Conservation (phyloP, 1,140 invertebrate genomes). For the Drosophila mauritiana region DNA sequence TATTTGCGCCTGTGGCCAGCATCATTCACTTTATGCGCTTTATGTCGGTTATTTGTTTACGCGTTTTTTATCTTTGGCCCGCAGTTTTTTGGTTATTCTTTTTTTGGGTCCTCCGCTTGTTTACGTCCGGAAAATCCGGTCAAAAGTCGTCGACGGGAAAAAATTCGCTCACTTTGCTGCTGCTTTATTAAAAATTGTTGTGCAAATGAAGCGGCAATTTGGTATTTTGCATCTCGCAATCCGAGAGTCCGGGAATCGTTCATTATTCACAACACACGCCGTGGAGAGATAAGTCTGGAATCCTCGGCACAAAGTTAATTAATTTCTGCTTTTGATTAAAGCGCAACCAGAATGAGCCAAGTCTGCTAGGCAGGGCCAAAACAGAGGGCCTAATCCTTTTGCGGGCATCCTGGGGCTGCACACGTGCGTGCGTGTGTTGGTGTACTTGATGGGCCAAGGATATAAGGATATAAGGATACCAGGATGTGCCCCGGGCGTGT, state of each 20-base stretch:
- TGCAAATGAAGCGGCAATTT: slow-evolving; percentile 77
- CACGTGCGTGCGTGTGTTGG: slow-evolving; percentile 21
- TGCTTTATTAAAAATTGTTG: slow-evolving; percentile 74
- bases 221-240: slow-evolving; percentile 44
- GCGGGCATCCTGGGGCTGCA: slow-evolving; percentile 8
- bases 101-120: slow-evolving; percentile 10
- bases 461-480: not conserved
- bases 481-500: slow-evolving; percentile 59
- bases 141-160: slow-evolving; percentile 7
- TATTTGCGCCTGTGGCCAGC: slow-evolving; percentile 71
- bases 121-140: slow-evolving; percentile 13
- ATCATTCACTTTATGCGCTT: slow-evolving; percentile 46
- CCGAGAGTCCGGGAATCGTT: slow-evolving; percentile 26
- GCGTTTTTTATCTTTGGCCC: slow-evolving; percentile 30
- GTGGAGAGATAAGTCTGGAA: slow-evolving; percentile 3
- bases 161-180: slow-evolving; percentile 36
- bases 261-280: slow-evolving; percentile 22
- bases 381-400: slow-evolving; percentile 46
- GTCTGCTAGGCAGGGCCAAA: slow-evolving; percentile 21
- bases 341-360: slow-evolving; percentile 40
- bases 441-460: not conserved
- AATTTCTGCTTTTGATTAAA: slow-evolving; percentile 74
- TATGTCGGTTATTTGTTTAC: slow-evolving; percentile 43
- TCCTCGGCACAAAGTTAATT: slow-evolving; percentile 62
- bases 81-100: slow-evolving; percentile 1